phyloP scores from a whole-genome alignment of 2,888 invertebrate genomes.

The Furcula furcula region DNA sequence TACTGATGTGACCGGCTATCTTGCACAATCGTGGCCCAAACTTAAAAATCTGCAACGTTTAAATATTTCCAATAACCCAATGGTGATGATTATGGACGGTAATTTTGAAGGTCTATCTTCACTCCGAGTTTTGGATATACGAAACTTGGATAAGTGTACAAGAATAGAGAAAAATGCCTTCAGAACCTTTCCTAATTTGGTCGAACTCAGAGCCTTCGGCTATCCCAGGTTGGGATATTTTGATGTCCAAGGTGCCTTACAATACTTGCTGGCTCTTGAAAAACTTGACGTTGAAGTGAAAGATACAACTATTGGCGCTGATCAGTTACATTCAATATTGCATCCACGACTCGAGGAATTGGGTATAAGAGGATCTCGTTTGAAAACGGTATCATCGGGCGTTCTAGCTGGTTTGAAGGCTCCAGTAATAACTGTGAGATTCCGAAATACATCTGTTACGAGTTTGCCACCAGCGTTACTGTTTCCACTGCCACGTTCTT shows the following conservation, averaged over 20 bases:
- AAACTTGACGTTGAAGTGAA: slow-evolving; percentile 92
- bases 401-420: slow-evolving; percentile 91
- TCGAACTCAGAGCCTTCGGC: slow-evolving; percentile 86
- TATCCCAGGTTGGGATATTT: slow-evolving; percentile 91
- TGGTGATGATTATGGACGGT: slow-evolving; percentile 87
- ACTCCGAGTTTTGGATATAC: slow-evolving; percentile 84
- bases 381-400: slow-evolving; percentile 90
- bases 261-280: slow-evolving; percentile 87
- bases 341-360: slow-evolving; percentile 90
- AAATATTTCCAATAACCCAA: slow-evolving; percentile 93
- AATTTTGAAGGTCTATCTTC: slow-evolving; percentile 88
- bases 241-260: slow-evolving; percentile 92
- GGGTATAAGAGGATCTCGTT: slow-evolving; percentile 87
- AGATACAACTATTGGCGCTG: slow-evolving; percentile 89
- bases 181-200: slow-evolving; percentile 86
- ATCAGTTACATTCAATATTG: slow-evolving; percentile 89
- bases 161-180: slow-evolving; percentile 93
- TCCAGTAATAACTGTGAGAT: slow-evolving; percentile 85
- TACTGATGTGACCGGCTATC: slow-evolving; percentile 79
- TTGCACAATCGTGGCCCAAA: slow-evolving; percentile 86
- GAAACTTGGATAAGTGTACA: slow-evolving; percentile 85
- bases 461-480: slow-evolving; percentile 90
- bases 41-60: slow-evolving; percentile 86
- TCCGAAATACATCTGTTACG: slow-evolving; percentile 90
- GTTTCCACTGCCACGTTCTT: slow-evolving; percentile 93